Base-by-base conservation (phyloP, 2,113 vertebrate genomes). In the Morone chrysops region DNA sequence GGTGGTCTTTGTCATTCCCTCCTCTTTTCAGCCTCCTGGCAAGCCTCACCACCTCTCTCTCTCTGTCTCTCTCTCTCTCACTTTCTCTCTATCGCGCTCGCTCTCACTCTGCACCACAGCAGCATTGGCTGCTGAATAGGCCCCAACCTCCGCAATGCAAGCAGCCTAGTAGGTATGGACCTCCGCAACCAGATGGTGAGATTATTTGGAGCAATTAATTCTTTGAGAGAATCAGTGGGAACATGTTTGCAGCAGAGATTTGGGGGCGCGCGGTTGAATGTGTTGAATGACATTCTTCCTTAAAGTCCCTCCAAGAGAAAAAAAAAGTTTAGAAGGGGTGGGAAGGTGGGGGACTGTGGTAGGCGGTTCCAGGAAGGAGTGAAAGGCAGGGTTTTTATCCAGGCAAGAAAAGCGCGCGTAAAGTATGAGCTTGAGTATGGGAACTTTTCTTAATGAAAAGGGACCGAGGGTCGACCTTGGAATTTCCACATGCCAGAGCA, bases 171-270 rank as follows among this genome's bases (percentile, higher is more conserved):
- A 97, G 97, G 97, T 97, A 97, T 95, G 95, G 96, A 97, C 96
- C 97, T 96, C 96, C 94, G 92, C 95, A 95, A 97, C 97, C 97
- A 99, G 97, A 99, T 99, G 97, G 97, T 96, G 96, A 97, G 97
- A 97, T 97, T 98, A 98, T 98, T 97, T 97, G 96, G 96, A 97
- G 96, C 97, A 97, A 98, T 98, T 99, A 97, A 98, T 99, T 98
- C 97, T 97, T 97, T 97, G 96, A 97, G 96, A 96, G 96, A 97
- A 97, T 97, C 96, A 97, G 96, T 97, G 96, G 97, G 97, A 97
- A 97, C 96, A 97, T 96, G 97, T 96, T 97, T 96, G 96, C 96
- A 94, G 95, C 96, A 94, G 94, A 95, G 96, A 96, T 93, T 95
- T 95, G 96, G 96, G 87, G 96, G 95, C 91, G 83, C 67, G 65